phyloP scores from a whole-genome alignment of 2,797 vertebrate genomes.

The Trachops cirrhosus region DNA sequence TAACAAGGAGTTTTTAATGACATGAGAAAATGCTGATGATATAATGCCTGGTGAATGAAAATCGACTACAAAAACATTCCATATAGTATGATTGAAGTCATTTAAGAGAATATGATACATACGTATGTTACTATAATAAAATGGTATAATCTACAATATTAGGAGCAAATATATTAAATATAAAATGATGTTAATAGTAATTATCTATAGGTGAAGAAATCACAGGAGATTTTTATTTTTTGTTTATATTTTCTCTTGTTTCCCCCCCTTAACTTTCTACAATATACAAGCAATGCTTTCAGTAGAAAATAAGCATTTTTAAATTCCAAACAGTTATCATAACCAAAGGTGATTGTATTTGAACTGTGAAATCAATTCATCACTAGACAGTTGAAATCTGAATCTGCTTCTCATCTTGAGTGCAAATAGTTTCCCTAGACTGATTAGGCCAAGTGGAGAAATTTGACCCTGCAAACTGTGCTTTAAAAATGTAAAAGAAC shows the following conservation, averaged over 20 bases:
- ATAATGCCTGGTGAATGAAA: constrained; percentile 17
- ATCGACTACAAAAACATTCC: not conserved
- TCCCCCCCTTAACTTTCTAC: not conserved
- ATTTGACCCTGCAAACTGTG: not conserved
- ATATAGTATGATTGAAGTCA: not conserved
- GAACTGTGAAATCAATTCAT: constrained; percentile 13
- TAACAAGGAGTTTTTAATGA: constrained; percentile 42
- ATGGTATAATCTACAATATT: not conserved
- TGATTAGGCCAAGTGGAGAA: not conserved
- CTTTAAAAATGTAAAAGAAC: not conserved
- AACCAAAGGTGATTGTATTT: not conserved
- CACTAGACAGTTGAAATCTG: not conserved
- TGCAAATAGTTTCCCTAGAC: not conserved
- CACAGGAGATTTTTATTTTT: not conserved
- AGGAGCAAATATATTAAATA: not conserved
- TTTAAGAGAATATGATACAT: not conserved
- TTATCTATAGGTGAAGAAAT: not conserved
- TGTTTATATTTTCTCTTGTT: not conserved
- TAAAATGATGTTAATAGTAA: not conserved
- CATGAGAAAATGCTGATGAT: constrained; percentile 21
- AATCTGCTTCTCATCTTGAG: not conserved
- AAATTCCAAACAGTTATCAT: too few species aligned
- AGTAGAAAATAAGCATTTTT: not conserved
- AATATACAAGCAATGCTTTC: not conserved
- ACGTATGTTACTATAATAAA: not conserved